phyloP scores from a whole-genome alignment of 1,140 invertebrate species.

The Metaphire vulgaris region DNA sequence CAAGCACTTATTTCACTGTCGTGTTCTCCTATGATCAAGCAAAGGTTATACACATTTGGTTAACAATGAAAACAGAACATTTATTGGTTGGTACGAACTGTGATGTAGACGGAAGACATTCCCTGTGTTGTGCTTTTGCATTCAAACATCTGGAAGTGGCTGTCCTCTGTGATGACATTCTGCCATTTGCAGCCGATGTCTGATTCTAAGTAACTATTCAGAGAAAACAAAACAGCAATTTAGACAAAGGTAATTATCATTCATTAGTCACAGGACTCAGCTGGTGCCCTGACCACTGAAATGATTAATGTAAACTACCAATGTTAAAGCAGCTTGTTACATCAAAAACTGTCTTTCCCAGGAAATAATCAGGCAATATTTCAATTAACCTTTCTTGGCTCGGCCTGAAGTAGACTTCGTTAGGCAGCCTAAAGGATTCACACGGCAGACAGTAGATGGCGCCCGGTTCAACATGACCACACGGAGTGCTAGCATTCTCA shows the following conservation, averaged over 20 bases:
- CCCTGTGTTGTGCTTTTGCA: not conserved
- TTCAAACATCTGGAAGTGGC: not conserved
- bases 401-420: slow-evolving; percentile 72
- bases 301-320: too few relatives aligned
- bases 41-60: too few relatives aligned
- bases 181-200: slow-evolving; percentile 68
- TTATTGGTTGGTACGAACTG: not conserved
- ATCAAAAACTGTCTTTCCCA: too few relatives aligned
- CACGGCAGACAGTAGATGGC: slow-evolving; percentile 70
- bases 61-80: too few relatives aligned
- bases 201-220: slow-evolving; percentile 63
- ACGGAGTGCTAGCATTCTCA: slow-evolving; percentile 63
- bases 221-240: slow-evolving; percentile 29
- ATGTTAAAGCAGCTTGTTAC: too few relatives aligned
- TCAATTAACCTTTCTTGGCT: slow-evolving; percentile 39
- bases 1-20: too few relatives aligned
- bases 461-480: slow-evolving; percentile 61
- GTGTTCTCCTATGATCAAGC: too few relatives aligned
- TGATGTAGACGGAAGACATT: not conserved
- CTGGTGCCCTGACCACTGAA: too few relatives aligned
- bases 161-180: slow-evolving; percentile 45
- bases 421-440: slow-evolving; percentile 72
- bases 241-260: too few relatives aligned
- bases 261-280: too few relatives aligned
- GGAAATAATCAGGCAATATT: too few relatives aligned